Base-by-base conservation (phyloP, 2,888 invertebrate species). In the Adelphocoris suturalis region DNA sequence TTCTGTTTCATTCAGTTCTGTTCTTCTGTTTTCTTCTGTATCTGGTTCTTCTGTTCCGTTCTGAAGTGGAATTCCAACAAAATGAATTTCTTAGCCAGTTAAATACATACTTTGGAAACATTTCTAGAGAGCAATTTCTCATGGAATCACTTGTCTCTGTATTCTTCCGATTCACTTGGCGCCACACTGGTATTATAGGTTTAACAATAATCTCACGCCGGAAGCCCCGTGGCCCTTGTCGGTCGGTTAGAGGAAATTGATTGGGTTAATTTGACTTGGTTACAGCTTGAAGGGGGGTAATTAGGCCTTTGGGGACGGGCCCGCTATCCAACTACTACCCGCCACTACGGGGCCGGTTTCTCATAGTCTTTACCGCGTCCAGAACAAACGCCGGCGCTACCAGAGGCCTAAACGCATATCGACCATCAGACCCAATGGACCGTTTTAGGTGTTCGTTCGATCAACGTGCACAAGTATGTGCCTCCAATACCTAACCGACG, bases 251-350 rank as follows among this genome's bases (percentile, higher is more conserved):
- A 85, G 85, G 85, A 85, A 85, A 85, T 85, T 68, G 86, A 86
- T 86, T 86, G 75, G 47, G 68, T 75, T 86, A 86, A 86, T 86
- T 86, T 86, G 86, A 86, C 86, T 86, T 47, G 68, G 86, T 75
- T 86, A 75, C 46, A 86, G 86, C 86, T 27, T 75, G 75, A 86
- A 47, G 85, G 86, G 86, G 86, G 86, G 47, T 86, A 86, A 86
- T 75, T 86, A 86, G 86, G 75, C 86, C 52, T 82, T 81, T 47
- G 52, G 82, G 14, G 82, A 52, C 48, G 23, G 5, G 23, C 23
- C 23, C 23, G 68, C 68, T 23, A 68, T 61, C 68, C 68, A 68
- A 23, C 68, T 68, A 68, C 68, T 68, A 68, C 68, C 23, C 68
- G 19, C 68, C 68, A 68, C 68, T 68, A 68, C 68, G 23, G 68